A percentile compares a stretch with the other conserved stretches of the same genome.
Evolutionary conservation across 1,140 invertebrate species (phyloP).

Genomic region (Chironomus tepperi): DNA sequence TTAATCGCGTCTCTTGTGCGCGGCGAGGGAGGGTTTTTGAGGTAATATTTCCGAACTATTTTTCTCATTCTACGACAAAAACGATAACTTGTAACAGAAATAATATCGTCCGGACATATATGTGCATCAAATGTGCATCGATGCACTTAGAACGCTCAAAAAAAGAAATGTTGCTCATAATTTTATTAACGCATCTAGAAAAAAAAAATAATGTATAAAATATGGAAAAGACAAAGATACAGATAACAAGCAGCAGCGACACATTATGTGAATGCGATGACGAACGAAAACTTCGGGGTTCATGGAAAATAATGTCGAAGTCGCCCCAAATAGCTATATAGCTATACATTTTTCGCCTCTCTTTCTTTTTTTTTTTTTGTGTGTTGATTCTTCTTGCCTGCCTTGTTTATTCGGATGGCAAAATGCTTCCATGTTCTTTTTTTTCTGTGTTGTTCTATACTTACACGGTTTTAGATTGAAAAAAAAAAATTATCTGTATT

Average conservation of each 20-base stretch:
- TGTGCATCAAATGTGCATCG: neutral
- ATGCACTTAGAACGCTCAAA: neutral
- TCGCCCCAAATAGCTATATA: neutral
- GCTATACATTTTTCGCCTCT: neutral
- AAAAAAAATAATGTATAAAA: neutral
- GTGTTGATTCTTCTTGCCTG: neutral
- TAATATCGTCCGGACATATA: neutral
- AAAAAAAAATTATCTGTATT: neutral
- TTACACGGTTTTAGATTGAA: neutral
- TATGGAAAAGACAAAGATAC: neutral
- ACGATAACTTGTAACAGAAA: too few relatives aligned
- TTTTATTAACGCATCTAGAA: neutral
- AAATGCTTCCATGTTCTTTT: slow-evolving; percentile 12
- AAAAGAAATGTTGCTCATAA: neutral
- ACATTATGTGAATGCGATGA: slow-evolving; percentile 10
- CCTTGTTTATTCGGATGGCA: slow-evolving; percentile 1
- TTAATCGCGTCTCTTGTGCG: neutral
- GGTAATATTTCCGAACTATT: neutral
- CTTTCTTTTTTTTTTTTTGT: neutral
- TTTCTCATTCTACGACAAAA: too few relatives aligned
- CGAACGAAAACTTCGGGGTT: slow-evolving; percentile 11
- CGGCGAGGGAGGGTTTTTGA: neutral
- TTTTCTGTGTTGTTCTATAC: slow-evolving; percentile 13
- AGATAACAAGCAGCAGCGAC: slow-evolving; percentile 11
- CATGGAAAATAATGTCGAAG: slow-evolving; percentile 10